phyloP scores from a whole-genome alignment of 1,140 invertebrate genomes.

The Trypoxylus dichotomus region DNA sequence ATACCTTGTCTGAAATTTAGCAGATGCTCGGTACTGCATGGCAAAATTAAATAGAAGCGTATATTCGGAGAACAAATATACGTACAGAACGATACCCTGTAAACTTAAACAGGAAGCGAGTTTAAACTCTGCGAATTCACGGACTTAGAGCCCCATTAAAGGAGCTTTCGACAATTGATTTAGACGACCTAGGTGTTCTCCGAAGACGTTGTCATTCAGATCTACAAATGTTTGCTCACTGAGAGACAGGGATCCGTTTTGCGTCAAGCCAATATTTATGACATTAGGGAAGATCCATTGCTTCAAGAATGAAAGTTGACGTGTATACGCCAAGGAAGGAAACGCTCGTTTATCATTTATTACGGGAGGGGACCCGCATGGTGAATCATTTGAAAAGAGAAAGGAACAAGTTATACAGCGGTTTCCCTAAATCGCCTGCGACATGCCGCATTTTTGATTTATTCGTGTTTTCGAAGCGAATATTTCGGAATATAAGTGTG shows the following conservation, averaged over 20 bases:
- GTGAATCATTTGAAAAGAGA: neutral
- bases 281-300: constrained; percentile 22
- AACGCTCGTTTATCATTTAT: constrained; percentile 19
- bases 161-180: constrained; percentile 9
- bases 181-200: neutral
- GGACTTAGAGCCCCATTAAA: neutral
- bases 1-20: neutral
- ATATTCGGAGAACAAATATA: neutral
- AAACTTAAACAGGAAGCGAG: neutral
- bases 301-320: neutral
- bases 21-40: neutral
- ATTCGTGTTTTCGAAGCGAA: neutral
- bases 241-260: constrained; percentile 9
- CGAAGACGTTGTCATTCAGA: constrained; percentile 11
- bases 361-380: neutral
- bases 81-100: neutral
- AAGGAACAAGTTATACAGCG: neutral
- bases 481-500: no score
- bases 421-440: neutral
- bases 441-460: constrained; percentile 4
- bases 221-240: constrained; percentile 14
- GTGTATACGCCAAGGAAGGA: neutral
- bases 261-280: constrained; percentile 22
- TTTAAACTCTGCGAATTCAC: neutral
- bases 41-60: neutral